These are phyloP conservation scores for Hypsibius dujardini DNA, from an alignment of 1,140 invertebrate species.

Conservation along the genomic window DNA sequence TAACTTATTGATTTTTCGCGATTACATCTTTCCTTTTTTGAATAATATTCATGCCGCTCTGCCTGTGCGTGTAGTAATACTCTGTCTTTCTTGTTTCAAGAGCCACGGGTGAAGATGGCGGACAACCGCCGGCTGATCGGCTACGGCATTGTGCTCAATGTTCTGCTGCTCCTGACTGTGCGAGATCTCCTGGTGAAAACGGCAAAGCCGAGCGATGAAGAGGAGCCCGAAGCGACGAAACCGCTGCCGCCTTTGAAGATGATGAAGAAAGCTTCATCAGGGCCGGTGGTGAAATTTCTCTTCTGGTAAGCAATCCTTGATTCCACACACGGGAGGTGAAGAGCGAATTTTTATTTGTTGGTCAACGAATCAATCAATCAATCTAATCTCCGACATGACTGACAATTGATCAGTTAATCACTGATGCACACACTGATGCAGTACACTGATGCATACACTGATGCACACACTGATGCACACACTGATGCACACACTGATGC, in stretches of 20 bases:
- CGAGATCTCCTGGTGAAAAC: neutral
- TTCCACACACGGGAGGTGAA: neutral
- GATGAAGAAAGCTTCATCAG: neutral
- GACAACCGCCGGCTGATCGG: neutral
- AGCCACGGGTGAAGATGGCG: neutral
- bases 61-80: too few relatives aligned
- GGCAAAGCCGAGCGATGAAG: neutral
- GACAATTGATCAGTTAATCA: too few relatives aligned
- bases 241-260: neutral
- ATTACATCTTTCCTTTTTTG: too few relatives aligned
- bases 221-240: neutral
- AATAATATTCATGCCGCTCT: too few relatives aligned
- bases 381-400: too few relatives aligned
- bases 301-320: neutral
- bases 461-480: too few relatives aligned
- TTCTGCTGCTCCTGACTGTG: neutral
- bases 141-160: neutral
- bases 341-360: neutral
- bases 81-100: too few relatives aligned
- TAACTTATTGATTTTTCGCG: too few relatives aligned
- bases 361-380: neutral
- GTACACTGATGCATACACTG: too few relatives aligned
- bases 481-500: too few relatives aligned
- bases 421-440: too few relatives aligned
- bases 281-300: neutral